Base-by-base conservation (phyloP, 2,797 vertebrate species). In the Orientallactaga sibirica region DNA sequence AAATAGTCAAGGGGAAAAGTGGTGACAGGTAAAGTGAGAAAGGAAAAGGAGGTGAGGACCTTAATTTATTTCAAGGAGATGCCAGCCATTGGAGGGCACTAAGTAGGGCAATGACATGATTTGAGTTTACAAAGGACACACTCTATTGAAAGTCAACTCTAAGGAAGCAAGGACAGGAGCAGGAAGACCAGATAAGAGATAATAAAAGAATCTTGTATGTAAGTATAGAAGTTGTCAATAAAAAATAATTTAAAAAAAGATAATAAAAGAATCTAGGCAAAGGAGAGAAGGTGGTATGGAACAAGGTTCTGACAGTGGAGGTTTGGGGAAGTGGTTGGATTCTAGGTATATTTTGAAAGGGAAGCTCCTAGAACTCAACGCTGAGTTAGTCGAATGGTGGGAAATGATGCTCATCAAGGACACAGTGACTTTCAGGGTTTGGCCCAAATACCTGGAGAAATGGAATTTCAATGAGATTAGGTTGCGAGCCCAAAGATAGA, bases 401-500 rank as follows among this genome's bases (percentile, higher is more conserved):
- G 77, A 77, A 37, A 78, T 90, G 18, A 81, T 33, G 41, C 70
- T 73, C 19, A 48, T 74, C 5, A 18, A 85, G 90, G 52, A 82
- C 24, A 55, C 43, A 37, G 64, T 24, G 43, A 82, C 22, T 29
- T 66, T n/a, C 76, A 43, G 14, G 29, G 64, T 88, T 88, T 78
- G 80, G n/a, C 58, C 22, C 37, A 74, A 91, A 62, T 85, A 83
- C 94, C 43, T 84, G 41, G 94, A 92, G 77, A 89, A 90, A 92
- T 79, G 68, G 41, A 43, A 5, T 75, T 75, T 86, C 22, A 76
- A 24, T 64, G 85, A 86, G 74, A 75, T 62, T 48, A 48, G 48
- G n/a, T 61, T 86, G 73, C 71, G 55, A 83, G 3, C 18, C 48
- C 66, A 88, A 93, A 91, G 76, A 80, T 33, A 83, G 58, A 83